These are phyloP conservation scores for Drosophila acutilabella DNA, from an alignment of 2,888 invertebrate species.

Conservation along the genomic window DNA sequence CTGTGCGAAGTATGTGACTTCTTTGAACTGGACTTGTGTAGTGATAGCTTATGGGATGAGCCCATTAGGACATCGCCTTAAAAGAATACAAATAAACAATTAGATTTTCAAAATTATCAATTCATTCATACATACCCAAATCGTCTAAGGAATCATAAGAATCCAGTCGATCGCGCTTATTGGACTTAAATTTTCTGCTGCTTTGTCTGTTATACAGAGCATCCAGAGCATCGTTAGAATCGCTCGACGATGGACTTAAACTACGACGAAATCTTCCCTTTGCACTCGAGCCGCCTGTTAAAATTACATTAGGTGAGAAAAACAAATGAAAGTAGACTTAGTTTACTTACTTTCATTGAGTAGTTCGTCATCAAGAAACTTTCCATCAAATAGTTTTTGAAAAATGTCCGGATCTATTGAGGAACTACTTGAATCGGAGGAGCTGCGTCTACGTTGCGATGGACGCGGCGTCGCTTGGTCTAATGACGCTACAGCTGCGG, in stretches of 20 bases:
- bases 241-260: conserved; percentile 59
- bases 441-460: conserved; percentile 47
- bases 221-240: conserved; percentile 60
- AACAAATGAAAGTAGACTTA: background rate
- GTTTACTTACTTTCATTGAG: conserved; percentile 54
- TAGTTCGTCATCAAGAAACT: conserved; percentile 72
- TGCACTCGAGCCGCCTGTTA: conserved; percentile 20
- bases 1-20: background rate
- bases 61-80: conserved; percentile 60
- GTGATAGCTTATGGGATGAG: conserved; percentile 16
- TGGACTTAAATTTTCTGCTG: conserved; percentile 30
- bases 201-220: conserved; percentile 50
- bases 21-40: conserved; percentile 25
- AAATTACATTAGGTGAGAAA: background rate
- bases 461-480: conserved; percentile 17
- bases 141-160: conserved; percentile 77
- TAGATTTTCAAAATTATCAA: background rate
- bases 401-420: conserved; percentile 81
- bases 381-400: conserved; percentile 77
- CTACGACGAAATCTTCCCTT: conserved; percentile 27
- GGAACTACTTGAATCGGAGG: conserved; percentile 72
- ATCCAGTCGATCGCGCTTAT: conserved; percentile 48
- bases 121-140: conserved; percentile 70
- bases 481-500: conserved; percentile 24
- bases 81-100: background rate